phyloP scores from a whole-genome alignment of 1,140 invertebrate genomes.

The Pseudoatta argentina region DNA sequence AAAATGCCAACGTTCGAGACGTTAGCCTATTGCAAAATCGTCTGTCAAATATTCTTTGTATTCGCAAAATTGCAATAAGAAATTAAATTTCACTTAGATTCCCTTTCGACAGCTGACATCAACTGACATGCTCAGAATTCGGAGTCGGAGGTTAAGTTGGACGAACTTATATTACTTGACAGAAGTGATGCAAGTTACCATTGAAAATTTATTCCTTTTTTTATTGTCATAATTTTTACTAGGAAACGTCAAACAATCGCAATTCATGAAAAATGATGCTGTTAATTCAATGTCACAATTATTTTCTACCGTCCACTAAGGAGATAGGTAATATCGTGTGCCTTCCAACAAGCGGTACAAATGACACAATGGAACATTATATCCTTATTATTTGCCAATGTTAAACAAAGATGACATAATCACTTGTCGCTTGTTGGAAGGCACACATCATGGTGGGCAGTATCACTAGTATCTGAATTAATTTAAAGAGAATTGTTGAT shows the following conservation, averaged over 20 bases:
- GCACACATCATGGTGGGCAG: no score
- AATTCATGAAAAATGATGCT: neutral
- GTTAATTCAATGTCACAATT: neutral
- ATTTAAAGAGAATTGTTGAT: no score
- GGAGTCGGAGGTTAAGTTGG: neutral
- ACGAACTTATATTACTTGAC: neutral
- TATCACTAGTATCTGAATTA: neutral
- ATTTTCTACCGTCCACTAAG: neutral
- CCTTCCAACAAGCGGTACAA: no score
- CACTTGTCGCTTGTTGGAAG: no score
- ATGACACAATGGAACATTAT: no score
- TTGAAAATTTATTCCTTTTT: neutral
- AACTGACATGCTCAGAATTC: neutral
- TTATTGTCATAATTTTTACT: neutral
- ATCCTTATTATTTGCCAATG: no score
- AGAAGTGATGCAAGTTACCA: neutral
- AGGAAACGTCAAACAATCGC: neutral
- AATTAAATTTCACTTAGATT: neutral
- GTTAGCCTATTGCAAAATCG: neutral
- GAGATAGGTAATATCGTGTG: neutral
- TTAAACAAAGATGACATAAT: no score
- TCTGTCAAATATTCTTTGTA: neutral
- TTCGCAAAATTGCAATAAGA: neutral
- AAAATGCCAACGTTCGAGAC: neutral
- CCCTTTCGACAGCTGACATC: neutral